Evolutionary conservation across 2,888 invertebrate genomes (phyloP).

Genomic region (Drosophila buzzatii): DNA sequence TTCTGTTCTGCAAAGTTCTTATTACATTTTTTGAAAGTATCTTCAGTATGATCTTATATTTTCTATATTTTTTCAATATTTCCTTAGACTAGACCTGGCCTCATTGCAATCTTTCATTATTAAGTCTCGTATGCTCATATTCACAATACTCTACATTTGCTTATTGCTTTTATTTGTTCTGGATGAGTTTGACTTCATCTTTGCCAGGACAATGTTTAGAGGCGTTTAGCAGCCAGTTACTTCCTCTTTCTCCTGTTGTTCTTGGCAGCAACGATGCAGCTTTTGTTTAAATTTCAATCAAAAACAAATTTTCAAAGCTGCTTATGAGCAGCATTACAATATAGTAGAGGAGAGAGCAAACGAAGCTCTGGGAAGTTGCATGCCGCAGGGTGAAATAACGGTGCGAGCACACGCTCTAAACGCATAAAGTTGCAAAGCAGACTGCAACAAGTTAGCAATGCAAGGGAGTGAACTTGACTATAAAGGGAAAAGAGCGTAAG

Average conservation of each 20-base stretch:
- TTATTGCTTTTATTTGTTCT: conserved; percentile 22
- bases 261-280: conserved; percentile 39
- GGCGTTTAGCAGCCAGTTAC: conserved; percentile 30
- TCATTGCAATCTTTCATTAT: background rate
- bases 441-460: conserved; percentile 68
- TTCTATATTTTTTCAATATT: background rate
- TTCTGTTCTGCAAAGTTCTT: background rate
- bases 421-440: conserved; percentile 42
- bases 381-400: conserved; percentile 29
- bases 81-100: background rate
- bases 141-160: conserved; percentile 2
- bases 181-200: conserved; percentile 21
- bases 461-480: conserved; percentile 21
- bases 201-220: conserved; percentile 31
- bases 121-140: background rate
- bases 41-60: background rate
- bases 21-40: background rate
- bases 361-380: conserved; percentile 30
- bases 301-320: conserved; percentile 73
- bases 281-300: conserved; percentile 77
- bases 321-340: conserved; percentile 34
- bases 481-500: background rate
- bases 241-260: conserved; percentile 16
- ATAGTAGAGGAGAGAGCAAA: background rate
- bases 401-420: conserved; percentile 31